Evolutionary conservation across 2,888 invertebrate genomes (phyloP), one percentile per base, ranked within the genome.

Genomic region (Coleophora deauratella): DNA sequence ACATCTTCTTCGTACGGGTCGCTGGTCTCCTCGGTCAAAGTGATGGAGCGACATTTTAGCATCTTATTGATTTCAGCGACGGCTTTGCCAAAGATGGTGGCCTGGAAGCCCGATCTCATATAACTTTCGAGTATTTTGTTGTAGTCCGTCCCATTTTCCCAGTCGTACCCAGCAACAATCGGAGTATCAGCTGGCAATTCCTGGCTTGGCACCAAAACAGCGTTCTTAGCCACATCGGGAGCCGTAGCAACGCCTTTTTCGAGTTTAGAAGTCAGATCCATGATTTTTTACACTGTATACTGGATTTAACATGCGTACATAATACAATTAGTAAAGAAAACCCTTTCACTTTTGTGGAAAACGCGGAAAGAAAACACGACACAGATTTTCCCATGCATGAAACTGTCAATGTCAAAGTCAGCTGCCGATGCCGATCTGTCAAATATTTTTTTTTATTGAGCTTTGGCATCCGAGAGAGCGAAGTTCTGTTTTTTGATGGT

Each of bases 1-100:
- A 91, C 89, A 62, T 97, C 96, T 38, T 92, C 90, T 72, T 93
- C 93, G 51, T 91, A 89, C 0, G 78, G 71, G 56, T 92, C 91
- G 38, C 88, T 80, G 38, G 88, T 88, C 46, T 93, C 93, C 51
- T 88, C 87, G 0, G 89, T 86, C 33, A 97, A 66, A 0, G 92
- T 90, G 50, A 90, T 72, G 10, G 89, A 87, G 52, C 96, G 90
- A 60, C 90, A 90, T 68, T 91, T 88, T 38, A 96, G 86, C 98
- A 99, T 99, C 87, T 91, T 92, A 58, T 95, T 93, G 46, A 98
- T 93, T 88, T 98, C 98, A 39, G 91, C 87, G 0, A 99, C 91
- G 0, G 98, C 97, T 59, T 91, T 81, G 0, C 96, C 98, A 68
- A 99, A 94, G 86, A 93, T 97, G 0, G 98, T 97, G 0, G 99